Conservation (phyloP, 2,113 vertebrate species). For the Muscicapa adusta region DNA sequence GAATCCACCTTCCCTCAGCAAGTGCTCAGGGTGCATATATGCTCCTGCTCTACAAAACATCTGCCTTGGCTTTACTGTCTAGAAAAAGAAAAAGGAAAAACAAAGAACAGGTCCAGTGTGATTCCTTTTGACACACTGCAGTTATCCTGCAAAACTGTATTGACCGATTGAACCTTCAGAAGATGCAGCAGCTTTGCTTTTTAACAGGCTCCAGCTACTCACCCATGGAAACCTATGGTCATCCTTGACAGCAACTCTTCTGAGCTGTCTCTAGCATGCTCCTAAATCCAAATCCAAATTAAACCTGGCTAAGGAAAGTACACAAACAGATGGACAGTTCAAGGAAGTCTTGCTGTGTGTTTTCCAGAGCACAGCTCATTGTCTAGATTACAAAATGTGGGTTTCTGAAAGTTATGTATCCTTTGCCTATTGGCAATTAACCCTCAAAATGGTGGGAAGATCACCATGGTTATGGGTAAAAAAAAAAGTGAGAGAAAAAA, state of each 20-base stretch:
- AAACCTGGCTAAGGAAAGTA: background rate
- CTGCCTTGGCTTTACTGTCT: background rate
- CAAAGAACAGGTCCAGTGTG: background rate
- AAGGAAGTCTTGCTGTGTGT: background rate
- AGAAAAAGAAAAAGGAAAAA: background rate
- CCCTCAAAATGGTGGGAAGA: background rate
- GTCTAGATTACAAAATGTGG: background rate
- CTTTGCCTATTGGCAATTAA: background rate
- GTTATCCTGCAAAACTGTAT: background rate
- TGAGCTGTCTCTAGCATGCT: background rate
- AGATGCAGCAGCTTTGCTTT: background rate
- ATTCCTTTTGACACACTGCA: background rate
- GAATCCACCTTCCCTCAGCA: background rate
- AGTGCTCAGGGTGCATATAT: background rate
- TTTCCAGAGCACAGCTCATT: background rate
- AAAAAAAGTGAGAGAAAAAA: background rate
- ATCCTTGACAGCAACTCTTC: background rate
- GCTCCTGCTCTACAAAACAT: background rate
- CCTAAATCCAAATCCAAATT: background rate
- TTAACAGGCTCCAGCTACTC: background rate
- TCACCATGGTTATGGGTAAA: background rate
- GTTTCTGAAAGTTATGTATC: background rate
- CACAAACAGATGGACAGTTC: background rate
- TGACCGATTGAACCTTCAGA: fast-evolving
- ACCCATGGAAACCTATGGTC: background rate